Percentiles rank a stretch among this genome's conserved stretches.
Conservation (phyloP, 2,888 invertebrate species). For the Ashinkailepas kermadecensis region DNA sequence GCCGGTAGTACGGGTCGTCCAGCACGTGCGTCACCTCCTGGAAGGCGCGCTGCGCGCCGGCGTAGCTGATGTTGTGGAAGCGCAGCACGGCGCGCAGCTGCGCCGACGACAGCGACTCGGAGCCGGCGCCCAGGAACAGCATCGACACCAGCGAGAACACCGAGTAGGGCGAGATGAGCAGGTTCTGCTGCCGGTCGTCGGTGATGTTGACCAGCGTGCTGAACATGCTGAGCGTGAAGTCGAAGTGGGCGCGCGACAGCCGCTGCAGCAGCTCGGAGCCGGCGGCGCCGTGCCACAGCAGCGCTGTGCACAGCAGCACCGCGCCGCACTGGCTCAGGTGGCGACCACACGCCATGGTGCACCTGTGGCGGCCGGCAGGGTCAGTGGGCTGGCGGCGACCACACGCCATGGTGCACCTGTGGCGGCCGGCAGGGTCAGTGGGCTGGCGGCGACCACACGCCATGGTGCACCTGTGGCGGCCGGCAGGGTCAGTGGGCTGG, state of each 20-base stretch:
- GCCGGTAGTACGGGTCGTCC: slow-evolving; percentile 33
- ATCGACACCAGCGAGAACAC: slow-evolving; percentile 37
- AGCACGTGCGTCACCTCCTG: slow-evolving; percentile 36
- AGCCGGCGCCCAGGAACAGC: slow-evolving; percentile 38
- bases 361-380: not conserved
- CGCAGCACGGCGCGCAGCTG: slow-evolving; percentile 37
- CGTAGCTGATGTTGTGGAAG: slow-evolving; percentile 36
- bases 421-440: not conserved
- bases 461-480: not conserved
- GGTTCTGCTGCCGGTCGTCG: slow-evolving; percentile 22
- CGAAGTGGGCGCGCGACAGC: slow-evolving; percentile 38
- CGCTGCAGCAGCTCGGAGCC: slow-evolving; percentile 21
- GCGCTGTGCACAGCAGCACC: not conserved
- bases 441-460: not conserved
- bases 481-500: not conserved
- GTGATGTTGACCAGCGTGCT: slow-evolving; percentile 35
- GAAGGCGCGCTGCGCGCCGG: slow-evolving; percentile 35
- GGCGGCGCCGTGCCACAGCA: not conserved
- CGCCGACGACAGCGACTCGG: slow-evolving; percentile 36
- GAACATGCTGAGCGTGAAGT: slow-evolving; percentile 38
- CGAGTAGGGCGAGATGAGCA: slow-evolving; percentile 34
- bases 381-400: not conserved
- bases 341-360: not conserved
- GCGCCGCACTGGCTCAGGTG: not conserved
- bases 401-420: not conserved